A percentile compares a stretch with the other conserved stretches of the same genome.
phyloP scores from a whole-genome alignment of 2,888 invertebrate genomes.

The Stenchaetothrips biformis region DNA sequence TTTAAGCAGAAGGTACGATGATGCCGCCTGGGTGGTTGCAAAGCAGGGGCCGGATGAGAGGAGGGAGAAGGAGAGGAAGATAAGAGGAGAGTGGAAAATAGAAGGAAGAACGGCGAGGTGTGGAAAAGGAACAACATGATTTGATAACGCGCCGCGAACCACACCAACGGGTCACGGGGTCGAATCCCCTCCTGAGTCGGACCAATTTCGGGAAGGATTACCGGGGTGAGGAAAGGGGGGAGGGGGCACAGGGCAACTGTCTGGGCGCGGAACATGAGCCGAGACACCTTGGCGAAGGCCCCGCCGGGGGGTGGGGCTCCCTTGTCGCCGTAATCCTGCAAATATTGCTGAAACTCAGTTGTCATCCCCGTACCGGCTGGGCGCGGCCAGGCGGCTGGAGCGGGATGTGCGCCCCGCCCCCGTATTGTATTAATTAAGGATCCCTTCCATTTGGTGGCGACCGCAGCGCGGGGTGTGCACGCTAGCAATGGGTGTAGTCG shows the following conservation, averaged over 20 bases:
- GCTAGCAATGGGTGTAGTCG: too few relatives aligned
- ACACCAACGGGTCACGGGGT: background rate
- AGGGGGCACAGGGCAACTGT: too few relatives aligned
- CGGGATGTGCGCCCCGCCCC: background rate
- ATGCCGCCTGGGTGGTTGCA: background rate
- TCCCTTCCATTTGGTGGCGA: too few relatives aligned
- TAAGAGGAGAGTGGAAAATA: background rate
- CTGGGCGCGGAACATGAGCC: too few relatives aligned
- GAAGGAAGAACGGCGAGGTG: background rate
- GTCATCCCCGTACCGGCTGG: too few relatives aligned
- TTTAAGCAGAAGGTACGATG: constrained; percentile 9
- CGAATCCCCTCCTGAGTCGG: background rate
- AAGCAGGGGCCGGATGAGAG: background rate
- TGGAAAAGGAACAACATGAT: background rate
- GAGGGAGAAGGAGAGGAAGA: background rate
- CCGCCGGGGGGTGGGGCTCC: too few relatives aligned
- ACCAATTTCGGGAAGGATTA: background rate
- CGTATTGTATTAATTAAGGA: too few relatives aligned
- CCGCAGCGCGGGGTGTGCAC: too few relatives aligned
- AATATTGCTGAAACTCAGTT: too few relatives aligned
- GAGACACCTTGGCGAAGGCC: too few relatives aligned
- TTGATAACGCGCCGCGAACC: background rate
- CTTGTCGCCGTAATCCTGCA: too few relatives aligned
- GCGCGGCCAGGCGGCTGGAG: background rate
- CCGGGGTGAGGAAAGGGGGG: background rate